Conservation (phyloP, 23 tunicate genomes). For the Aplidium turbinatum region DNA sequence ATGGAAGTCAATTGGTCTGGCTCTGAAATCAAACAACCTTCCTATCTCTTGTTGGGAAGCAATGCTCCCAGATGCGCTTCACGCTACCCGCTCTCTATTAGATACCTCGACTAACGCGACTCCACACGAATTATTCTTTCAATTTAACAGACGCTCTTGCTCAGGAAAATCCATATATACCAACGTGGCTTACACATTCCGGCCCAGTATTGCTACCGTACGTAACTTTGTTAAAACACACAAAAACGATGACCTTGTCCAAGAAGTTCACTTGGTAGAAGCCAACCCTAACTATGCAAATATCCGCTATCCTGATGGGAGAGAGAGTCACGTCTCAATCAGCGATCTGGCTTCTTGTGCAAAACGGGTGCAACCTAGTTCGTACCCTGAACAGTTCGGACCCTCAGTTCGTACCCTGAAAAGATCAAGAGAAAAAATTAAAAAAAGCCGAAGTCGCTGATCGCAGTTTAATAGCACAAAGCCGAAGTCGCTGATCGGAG, state of each 20-base stretch:
- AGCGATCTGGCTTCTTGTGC: slow-evolving; percentile 35
- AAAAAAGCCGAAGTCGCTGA: too few relatives aligned
- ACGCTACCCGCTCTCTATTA: slow-evolving; percentile 18
- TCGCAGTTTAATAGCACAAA: too few relatives aligned
- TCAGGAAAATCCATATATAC: slow-evolving; percentile 12
- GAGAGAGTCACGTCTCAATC: slow-evolving; percentile 17
- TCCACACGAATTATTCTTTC: slow-evolving; percentile 23
- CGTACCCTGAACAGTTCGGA: too few relatives aligned
- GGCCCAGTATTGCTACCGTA: slow-evolving; percentile 25
- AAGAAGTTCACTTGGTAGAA: slow-evolving; percentile 22
- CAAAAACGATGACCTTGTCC: slow-evolving; percentile 21
- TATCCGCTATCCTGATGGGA: slow-evolving; percentile 20
- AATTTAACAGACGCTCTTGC: slow-evolving; percentile 11
- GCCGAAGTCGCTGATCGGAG: too few relatives aligned
- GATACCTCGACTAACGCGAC: slow-evolving; percentile 26
- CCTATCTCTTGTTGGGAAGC: slow-evolving; percentile 2
- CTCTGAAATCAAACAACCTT: not conserved
- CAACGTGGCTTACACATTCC: slow-evolving; percentile 18
- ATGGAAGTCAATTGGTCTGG: not conserved
- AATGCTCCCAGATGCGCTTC: slow-evolving; percentile 16
- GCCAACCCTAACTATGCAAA: slow-evolving; percentile 22
- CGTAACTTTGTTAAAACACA: slow-evolving; percentile 2
- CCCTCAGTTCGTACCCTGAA: too few relatives aligned
- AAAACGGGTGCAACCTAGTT: too few relatives aligned
- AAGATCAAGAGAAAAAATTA: too few relatives aligned